A percentile compares a stretch with the other conserved stretches of the same genome.
These are phyloP conservation scores for Sceloporus undulatus DNA, from an alignment of 2,113 vertebrate species.

Conservation along the genomic window DNA sequence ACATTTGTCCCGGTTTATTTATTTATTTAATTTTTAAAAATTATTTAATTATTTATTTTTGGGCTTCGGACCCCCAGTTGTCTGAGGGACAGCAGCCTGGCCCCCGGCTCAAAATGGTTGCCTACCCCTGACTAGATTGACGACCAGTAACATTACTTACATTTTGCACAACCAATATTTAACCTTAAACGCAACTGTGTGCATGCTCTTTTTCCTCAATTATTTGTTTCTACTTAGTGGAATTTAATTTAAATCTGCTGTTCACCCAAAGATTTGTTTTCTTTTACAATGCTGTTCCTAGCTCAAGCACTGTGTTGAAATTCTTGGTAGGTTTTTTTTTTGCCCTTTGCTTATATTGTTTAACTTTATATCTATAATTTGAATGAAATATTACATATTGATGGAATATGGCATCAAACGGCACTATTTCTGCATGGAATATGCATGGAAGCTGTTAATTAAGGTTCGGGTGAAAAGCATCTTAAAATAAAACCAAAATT, in stretches of 20 bases:
- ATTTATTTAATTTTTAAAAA: too few species aligned
- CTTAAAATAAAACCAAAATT: neutral
- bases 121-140: neutral
- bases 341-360: conserved; percentile 47
- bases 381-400: conserved; percentile 58
- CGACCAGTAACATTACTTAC: neutral
- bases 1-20: too few species aligned
- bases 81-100: too few species aligned
- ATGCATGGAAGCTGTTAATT: neutral
- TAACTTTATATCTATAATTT: conserved; percentile 56
- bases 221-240: neutral
- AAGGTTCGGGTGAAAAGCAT: neutral
- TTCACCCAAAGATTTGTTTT: conserved; percentile 8
- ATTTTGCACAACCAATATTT: neutral
- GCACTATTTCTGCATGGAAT: too few species aligned
- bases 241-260: neutral
- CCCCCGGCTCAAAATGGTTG: too few species aligned
- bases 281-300: conserved; percentile 50
- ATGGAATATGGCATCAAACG: too few species aligned
- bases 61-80: too few species aligned
- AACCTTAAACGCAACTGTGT: neutral
- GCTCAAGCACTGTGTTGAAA: conserved; percentile 48
- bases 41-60: too few species aligned
- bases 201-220: neutral
- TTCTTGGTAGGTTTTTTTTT: conserved; percentile 46